Base-by-base conservation (phyloP, 2,888 invertebrate genomes). In the Platycheirus albimanus region DNA sequence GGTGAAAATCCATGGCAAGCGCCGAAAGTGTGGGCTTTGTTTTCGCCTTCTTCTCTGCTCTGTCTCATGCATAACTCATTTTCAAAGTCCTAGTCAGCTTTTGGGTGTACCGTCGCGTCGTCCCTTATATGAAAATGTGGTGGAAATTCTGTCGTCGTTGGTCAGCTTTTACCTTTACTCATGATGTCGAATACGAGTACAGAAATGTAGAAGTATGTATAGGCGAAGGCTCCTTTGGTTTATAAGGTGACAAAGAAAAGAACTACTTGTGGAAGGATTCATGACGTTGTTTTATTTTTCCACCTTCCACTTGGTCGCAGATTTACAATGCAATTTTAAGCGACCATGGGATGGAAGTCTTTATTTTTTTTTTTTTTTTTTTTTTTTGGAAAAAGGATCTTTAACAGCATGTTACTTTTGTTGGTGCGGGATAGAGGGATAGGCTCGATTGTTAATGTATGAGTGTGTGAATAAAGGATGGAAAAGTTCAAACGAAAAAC, bases 1-100 rank as follows among this genome's bases (percentile, higher is more conserved):
- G 76, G 81, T 77, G 77, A 71, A 80, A 71, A 80, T 74, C 38
- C 49, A 45, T 45, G 8, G 28, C 41, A 38, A 15, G 19, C 6
- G 28, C 6, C 10, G n/a, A 45, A 30, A 45, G n/a, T 45, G 38
- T 61, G 28, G 61, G n/a, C 30, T 61, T 61, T 61, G 30, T 61
- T 11, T 47, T 28, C 28, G 49, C 24, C 28, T 28, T 49, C 28
- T 49, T 36, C 49, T n/a, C n/a, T n/a, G n/a, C 30, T 5, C 10
- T 24, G 41, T 54, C 58, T 66, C 72, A 72, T 78, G 72, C 78
- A 72, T 78, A 78, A 78, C 78, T 78, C 67, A 78, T 78, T 67
- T 56, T 61, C 38, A 52, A 71, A 71, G 71, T 71, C 43, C 20
- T 28, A 71, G 64, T 19, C 49, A 58, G 78, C 71, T 51, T 71